Conservation (phyloP, 37 sponge, comb jelly and placozoan genomes). For the Beroe forskalii region DNA sequence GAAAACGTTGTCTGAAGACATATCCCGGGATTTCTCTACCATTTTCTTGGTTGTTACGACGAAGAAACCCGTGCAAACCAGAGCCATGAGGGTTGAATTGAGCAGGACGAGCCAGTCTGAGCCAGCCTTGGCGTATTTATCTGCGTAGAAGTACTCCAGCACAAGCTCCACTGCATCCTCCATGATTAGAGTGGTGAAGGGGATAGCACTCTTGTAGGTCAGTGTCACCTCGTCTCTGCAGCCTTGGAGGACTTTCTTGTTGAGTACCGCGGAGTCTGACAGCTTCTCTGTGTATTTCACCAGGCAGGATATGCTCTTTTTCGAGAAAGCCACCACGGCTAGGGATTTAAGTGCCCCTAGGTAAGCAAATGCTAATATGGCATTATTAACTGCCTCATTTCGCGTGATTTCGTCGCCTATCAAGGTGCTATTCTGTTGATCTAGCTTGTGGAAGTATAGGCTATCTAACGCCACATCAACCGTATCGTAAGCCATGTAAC, state of each 20-base stretch:
- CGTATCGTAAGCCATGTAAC: constrained; percentile 5
- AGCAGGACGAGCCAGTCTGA: constrained; percentile 26
- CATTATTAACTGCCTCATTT: not conserved
- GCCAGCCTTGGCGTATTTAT: not conserved
- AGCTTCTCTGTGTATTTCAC: not conserved
- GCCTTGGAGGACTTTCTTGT: not conserved
- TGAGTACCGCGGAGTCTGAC: not conserved
- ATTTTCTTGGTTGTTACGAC: not conserved
- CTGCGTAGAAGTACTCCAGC: constrained; percentile 38
- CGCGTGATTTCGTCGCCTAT: not conserved
- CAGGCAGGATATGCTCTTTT: not conserved
- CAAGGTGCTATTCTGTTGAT: not conserved
- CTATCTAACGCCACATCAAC: not conserved
- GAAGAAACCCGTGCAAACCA: not conserved
- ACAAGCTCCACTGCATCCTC: constrained; percentile 13
- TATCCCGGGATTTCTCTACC: not conserved
- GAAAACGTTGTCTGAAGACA: not conserved
- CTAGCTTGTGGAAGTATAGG: constrained; percentile 7
- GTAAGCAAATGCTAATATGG: not conserved
- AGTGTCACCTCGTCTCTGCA: not conserved
- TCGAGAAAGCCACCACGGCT: not conserved
- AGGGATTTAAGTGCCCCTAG: not conserved
- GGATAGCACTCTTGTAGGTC: not conserved
- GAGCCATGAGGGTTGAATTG: constrained; percentile 24
- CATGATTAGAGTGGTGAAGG: not conserved